phyloP scores from a whole-genome alignment of 2,113 vertebrate species.

The Montifringilla adamsi region DNA sequence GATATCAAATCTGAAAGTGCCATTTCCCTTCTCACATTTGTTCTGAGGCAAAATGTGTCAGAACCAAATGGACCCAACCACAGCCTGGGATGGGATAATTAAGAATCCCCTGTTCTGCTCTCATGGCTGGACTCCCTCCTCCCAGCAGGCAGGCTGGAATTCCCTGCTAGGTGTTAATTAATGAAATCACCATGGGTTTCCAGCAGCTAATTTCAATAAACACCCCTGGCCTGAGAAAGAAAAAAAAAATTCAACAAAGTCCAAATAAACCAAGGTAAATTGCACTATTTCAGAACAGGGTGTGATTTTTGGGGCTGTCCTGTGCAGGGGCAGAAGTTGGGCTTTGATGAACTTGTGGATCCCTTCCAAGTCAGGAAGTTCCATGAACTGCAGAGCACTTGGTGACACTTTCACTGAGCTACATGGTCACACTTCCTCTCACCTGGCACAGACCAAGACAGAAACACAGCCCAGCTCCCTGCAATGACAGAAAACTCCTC shows the following conservation, averaged over 20 bases:
- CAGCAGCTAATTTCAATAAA: background rate
- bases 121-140: background rate
- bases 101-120: background rate
- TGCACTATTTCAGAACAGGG: background rate
- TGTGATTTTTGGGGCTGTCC: background rate
- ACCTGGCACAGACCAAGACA: background rate
- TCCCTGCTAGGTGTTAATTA: background rate
- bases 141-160: background rate
- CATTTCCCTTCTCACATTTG: background rate
- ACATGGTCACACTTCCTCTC: background rate
- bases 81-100: background rate
- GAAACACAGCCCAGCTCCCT: background rate
- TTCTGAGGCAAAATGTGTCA: background rate
- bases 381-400: background rate
- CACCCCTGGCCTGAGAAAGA: background rate
- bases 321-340: background rate
- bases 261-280: fast-evolving
- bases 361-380: background rate
- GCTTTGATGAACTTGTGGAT: background rate
- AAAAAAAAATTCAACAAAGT: background rate
- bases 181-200: background rate
- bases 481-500: background rate
- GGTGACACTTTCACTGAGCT: background rate
- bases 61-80: fast-evolving
- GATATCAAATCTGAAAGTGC: background rate